These are phyloP conservation scores for Scrobipalpa atriplicella DNA, from an alignment of 2,888 invertebrate species.

Conservation along the genomic window DNA sequence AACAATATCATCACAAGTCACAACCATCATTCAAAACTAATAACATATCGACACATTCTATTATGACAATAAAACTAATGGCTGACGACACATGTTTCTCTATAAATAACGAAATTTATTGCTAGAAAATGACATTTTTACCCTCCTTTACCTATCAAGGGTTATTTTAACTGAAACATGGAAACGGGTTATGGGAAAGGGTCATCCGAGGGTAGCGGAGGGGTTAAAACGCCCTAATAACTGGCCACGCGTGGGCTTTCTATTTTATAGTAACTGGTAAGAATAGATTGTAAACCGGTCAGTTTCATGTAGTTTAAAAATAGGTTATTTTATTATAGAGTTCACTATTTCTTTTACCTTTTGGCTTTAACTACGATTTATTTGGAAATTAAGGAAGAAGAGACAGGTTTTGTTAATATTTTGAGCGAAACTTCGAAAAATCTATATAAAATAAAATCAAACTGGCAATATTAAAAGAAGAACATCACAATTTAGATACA, in stretches of 20 bases:
- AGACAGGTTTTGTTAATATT: too few species aligned
- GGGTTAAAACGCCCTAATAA: slow-evolving; percentile 76
- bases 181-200: slow-evolving; percentile 64
- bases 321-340: neutral
- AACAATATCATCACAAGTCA: slow-evolving; percentile 32
- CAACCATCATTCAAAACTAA: slow-evolving; percentile 50
- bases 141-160: slow-evolving; percentile 51
- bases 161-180: slow-evolving; percentile 64
- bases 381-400: neutral
- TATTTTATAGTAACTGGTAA: neutral
- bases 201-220: slow-evolving; percentile 64
- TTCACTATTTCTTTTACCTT: neutral
- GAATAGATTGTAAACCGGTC: slow-evolving; percentile 34
- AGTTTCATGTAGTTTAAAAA: neutral
- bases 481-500: too few species aligned
- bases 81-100: slow-evolving; percentile 59
- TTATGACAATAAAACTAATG: slow-evolving; percentile 55
- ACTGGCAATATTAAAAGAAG: too few species aligned
- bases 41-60: slow-evolving; percentile 59
- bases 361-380: neutral
- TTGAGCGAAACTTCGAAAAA: too few species aligned
- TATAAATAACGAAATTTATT: slow-evolving; percentile 69
- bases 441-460: too few species aligned
- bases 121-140: slow-evolving; percentile 65
- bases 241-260: slow-evolving; percentile 47